Evolutionary conservation across 1,140 invertebrate species (phyloP), one percentile per base, ranked within the genome.

Genomic region (Panonychus citri): DNA sequence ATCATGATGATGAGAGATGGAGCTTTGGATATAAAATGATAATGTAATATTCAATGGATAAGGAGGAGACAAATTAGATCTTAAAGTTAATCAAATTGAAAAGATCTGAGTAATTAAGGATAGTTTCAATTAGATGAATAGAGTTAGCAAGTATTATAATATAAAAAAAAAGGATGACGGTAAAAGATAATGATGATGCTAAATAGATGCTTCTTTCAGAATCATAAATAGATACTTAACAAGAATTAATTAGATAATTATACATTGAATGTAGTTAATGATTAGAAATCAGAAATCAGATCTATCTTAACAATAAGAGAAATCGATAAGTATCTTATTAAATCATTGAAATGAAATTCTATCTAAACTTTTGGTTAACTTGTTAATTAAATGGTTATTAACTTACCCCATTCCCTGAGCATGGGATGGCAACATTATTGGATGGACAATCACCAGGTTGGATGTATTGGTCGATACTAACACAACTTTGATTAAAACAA

Each of bases 401-500:
- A 65, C 81, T 79, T 75, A 89, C 85, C 69, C 90, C 91, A 73
- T 87, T 80, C 46, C 83, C 83, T 48, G 89, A 95, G 71, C 93
- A 97, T 66, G 90, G 83, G 59, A 80, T 71, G 64, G 82, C 81
- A 63, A 83, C 77, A 68, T 84, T 81, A 68, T 89, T 90, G 57
- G 78, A 83, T 46, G 86, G 86, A 71, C 89, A 95, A 66, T 81
- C 81, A 56, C 78, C 81, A 68, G 81, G 79, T 69, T 84, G 81
- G 40, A 85, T 78, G 69, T 80, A 78, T 12, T 81, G 80, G 69
- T 81, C 84, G 56, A 86, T 76, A 65, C 77, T 84, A 37, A 79
- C 77, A 70, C 87, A 93, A 24, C 85, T 84, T 72, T 90, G 85
- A 76, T 93, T 93, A 57, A 89, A 76, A 73, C 87, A 93, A 65